Percentiles rank a stretch among this genome's conserved stretches.
These are phyloP conservation scores for Leptinotarsa haldemani DNA, from an alignment of 2,888 invertebrate genomes.

Conservation along the genomic window DNA sequence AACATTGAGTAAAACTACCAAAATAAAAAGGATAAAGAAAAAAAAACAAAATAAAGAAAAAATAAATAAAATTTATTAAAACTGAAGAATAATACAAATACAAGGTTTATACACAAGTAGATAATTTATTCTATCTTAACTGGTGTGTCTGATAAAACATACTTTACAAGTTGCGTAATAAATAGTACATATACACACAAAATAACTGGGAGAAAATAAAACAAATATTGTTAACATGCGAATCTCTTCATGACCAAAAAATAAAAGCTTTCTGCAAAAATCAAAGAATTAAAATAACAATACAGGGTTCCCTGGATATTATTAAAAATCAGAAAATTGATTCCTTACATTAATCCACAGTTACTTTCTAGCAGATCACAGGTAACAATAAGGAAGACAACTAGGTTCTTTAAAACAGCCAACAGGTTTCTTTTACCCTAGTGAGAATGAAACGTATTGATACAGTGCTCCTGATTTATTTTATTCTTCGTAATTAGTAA, in stretches of 20 bases:
- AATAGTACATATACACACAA: constrained; percentile 5
- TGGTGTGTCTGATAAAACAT: constrained; percentile 23
- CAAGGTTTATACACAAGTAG: constrained; percentile 30
- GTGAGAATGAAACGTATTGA: too few species aligned
- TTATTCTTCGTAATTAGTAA: too few species aligned
- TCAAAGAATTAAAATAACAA: neutral
- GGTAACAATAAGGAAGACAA: too few species aligned
- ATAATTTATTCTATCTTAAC: constrained; percentile 12
- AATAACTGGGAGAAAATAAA: constrained; percentile 13
- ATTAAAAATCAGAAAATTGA: neutral
- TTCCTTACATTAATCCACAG: neutral
- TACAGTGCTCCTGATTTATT: too few species aligned
- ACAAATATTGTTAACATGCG: constrained; percentile 9
- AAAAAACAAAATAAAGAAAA: constrained; percentile 34
- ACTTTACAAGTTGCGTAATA: constrained; percentile 26
- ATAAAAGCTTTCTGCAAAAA: too few species aligned
- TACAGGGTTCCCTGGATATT: neutral
- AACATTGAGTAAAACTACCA: constrained; percentile 18
- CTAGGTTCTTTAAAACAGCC: too few species aligned
- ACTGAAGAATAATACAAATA: constrained; percentile 28
- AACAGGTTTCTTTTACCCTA: too few species aligned
- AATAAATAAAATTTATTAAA: constrained; percentile 37
- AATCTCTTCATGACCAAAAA: neutral
- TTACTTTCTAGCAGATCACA: too few species aligned
- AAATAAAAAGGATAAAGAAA: constrained; percentile 27